Evolutionary conservation across 35 echinoderm and acorn worm genomes (phyloP).

Genomic region (Acanthaster planci): DNA sequence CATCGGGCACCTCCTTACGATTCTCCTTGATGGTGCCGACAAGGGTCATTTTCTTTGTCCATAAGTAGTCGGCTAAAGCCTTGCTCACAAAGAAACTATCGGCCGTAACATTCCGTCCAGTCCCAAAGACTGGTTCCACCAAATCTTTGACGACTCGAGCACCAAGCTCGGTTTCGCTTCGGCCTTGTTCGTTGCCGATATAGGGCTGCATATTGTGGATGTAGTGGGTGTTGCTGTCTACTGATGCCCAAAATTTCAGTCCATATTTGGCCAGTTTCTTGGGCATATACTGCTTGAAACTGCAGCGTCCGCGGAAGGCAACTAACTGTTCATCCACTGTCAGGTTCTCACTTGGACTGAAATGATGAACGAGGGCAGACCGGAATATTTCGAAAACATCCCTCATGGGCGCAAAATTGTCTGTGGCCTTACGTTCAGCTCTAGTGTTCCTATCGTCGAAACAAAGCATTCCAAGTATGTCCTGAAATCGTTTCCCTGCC

Average conservation of each 20-base stretch:
- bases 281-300: conserved; percentile 12
- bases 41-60: neutral
- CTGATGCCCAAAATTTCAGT: conserved; percentile 1
- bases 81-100: neutral
- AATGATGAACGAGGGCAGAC: neutral
- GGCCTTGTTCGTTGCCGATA: neutral
- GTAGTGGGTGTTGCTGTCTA: conserved; percentile 11
- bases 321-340: neutral
- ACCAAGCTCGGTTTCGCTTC: neutral
- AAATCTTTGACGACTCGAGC: neutral
- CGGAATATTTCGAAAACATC: neutral
- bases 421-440: neutral
- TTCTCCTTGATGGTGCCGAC: neutral
- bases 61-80: neutral
- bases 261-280: neutral
- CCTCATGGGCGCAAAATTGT: conserved; percentile 5
- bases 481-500: neutral
- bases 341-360: neutral
- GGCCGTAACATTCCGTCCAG: neutral
- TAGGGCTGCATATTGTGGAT: conserved; percentile 7
- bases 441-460: neutral
- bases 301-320: neutral
- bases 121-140: conserved; percentile 1
- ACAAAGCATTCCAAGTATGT: neutral
- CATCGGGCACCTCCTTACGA: neutral